Conservation (phyloP, 1,140 invertebrate genomes). For the Cydia amplana region DNA sequence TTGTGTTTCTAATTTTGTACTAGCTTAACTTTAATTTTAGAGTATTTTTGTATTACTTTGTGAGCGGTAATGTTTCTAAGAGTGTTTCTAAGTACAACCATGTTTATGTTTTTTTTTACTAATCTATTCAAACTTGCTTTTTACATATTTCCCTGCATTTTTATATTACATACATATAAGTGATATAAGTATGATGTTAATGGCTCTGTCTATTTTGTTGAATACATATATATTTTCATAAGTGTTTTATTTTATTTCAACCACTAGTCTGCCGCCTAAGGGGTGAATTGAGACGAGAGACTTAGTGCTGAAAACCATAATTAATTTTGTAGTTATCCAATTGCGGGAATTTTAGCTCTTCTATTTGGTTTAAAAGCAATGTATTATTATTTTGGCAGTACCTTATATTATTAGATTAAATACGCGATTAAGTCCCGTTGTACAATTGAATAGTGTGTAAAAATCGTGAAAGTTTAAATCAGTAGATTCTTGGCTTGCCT, state of each 20-base stretch:
- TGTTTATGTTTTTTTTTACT: background rate
- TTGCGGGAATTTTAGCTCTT: no score
- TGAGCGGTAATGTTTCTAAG: background rate
- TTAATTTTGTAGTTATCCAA: no score
- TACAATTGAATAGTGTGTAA: no score
- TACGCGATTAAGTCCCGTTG: no score
- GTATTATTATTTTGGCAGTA: no score
- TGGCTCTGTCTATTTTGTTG: constrained; percentile 2
- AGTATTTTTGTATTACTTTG: background rate
- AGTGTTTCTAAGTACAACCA: constrained; percentile 7
- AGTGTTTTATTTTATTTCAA: background rate
- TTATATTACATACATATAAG: background rate
- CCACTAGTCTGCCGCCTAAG: no score
- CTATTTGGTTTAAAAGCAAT: no score
- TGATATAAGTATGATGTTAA: background rate
- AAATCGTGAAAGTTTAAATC: no score
- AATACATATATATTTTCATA: background rate
- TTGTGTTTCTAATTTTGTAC: background rate
- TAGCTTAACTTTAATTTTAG: background rate
- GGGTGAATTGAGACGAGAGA: no score
- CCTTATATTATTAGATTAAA: no score
- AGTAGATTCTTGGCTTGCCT: no score
- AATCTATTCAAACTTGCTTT: background rate
- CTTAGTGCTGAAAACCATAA: no score
- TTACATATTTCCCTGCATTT: background rate